Conservation (phyloP, 2,113 vertebrate species). For the Stictonetta naevosa region DNA sequence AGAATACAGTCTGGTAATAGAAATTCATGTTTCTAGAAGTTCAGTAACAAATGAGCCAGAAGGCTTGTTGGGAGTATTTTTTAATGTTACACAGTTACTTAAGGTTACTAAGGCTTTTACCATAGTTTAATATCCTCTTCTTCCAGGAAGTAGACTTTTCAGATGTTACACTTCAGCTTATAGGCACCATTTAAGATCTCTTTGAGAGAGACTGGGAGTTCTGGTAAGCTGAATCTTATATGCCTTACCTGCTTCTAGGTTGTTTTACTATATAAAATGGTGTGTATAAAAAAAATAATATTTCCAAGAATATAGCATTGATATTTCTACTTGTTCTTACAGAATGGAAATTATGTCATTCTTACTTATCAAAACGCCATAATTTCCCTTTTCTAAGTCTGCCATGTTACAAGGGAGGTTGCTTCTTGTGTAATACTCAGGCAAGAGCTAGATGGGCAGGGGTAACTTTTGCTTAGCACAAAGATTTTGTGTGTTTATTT, state of each 20-base stretch:
- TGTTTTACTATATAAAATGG: background rate
- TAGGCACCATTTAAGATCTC: background rate
- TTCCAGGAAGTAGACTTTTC: background rate
- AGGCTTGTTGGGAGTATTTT: slow-evolving; percentile 16
- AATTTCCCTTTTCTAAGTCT: background rate
- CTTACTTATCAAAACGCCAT: background rate
- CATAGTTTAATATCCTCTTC: background rate
- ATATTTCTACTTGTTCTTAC: background rate
- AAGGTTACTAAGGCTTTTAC: background rate
- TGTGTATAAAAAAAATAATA: slow-evolving; percentile 10
- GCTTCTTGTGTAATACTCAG: background rate
- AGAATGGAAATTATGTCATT: background rate
- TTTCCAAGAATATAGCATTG: background rate
- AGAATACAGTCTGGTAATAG: slow-evolving; percentile 8
- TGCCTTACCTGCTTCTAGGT: background rate
- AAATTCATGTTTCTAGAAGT: slow-evolving; percentile 4
- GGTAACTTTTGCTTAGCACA: background rate
- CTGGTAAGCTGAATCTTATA: background rate
- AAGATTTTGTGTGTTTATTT: background rate
- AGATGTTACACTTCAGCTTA: background rate
- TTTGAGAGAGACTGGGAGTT: background rate
- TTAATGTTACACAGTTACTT: background rate
- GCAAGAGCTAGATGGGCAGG: background rate
- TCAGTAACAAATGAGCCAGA: background rate
- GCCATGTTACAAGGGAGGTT: background rate